phyloP scores from a whole-genome alignment of 2,888 invertebrate genomes.

The Syrphus vitripennis region DNA sequence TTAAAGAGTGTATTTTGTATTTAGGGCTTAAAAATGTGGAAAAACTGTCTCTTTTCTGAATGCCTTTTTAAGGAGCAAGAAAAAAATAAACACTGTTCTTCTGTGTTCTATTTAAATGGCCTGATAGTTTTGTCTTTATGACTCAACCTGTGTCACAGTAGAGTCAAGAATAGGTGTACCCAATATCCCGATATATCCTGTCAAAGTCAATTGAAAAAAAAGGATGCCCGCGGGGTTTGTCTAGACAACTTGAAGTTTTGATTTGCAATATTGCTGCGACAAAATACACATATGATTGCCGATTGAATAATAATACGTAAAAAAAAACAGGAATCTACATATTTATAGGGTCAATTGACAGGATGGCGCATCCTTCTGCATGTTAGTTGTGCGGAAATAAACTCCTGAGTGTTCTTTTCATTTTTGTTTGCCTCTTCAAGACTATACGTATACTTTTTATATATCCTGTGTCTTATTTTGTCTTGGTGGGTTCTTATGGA shows the following conservation, averaged over 20 bases:
- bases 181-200: background rate
- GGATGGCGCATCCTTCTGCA: background rate
- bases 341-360: conserved; percentile 29
- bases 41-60: background rate
- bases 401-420: background rate
- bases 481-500: background rate
- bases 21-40: conserved; percentile 17
- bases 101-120: background rate
- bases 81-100: background rate
- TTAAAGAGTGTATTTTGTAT: background rate
- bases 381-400: background rate
- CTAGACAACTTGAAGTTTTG: conserved; percentile 16
- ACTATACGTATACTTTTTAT: background rate
- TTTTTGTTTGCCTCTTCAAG: background rate
- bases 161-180: background rate
- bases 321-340: conserved; percentile 16
- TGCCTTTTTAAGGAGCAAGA: background rate
- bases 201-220: background rate
- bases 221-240: conserved; percentile 13
- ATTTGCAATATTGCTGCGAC: conserved; percentile 22
- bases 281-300: conserved; percentile 13
- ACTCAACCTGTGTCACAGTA: background rate
- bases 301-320: conserved; percentile 18
- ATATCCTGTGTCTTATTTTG: conserved; percentile 3
- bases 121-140: background rate